Base-by-base conservation (phyloP, 2,113 vertebrate species). In the Cottus gobio region DNA sequence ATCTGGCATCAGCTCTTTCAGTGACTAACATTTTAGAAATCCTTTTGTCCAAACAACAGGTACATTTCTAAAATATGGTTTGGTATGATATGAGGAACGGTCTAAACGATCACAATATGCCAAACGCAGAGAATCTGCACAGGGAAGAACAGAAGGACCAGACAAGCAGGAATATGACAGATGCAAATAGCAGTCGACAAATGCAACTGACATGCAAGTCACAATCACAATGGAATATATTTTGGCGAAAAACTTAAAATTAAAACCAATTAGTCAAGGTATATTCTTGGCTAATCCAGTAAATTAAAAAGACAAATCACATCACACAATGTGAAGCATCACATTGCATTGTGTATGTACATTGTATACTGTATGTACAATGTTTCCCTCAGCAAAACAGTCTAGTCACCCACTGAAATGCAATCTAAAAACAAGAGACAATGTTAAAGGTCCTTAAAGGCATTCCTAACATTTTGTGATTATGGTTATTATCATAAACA, bases 1-100 rank as follows among this genome's bases (percentile, higher is more conserved):
- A 52, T 68, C 24, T 52, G 42, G 63, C 5, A 50, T 73, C 30
- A 24, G 50, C 50, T 73, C 50, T 61, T 60, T 67, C 20, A 42
- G 58, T 68, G 56, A 68, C 56, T 52, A 31, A 68, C 26, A 22
- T 20, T 16, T 57, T 7, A 50, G 34, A 42, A 73, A 46, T 0
- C 1, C 2, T 48, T 52, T 56, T 74, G 10, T 71, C 52, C n/a
- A 71, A 65, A 58, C n/a, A 52, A 31, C 24, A 60, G 31, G 61
- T 50, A 24, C 18, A 52, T 58, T 20, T 60, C 3, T n/a, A 4
- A 15, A 56, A 56, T 48, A 42, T 20, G 20, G 57, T 57, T 36
- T 26, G 20, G 20, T 20, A 46, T 12, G 18, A 26, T 30, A 50
- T 1, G 0, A 20, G 44, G 3, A 46, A 30, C 20, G n/a, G 39